phyloP scores from a whole-genome alignment of 2,113 vertebrate genomes.

The Aplodontia rufa region DNA sequence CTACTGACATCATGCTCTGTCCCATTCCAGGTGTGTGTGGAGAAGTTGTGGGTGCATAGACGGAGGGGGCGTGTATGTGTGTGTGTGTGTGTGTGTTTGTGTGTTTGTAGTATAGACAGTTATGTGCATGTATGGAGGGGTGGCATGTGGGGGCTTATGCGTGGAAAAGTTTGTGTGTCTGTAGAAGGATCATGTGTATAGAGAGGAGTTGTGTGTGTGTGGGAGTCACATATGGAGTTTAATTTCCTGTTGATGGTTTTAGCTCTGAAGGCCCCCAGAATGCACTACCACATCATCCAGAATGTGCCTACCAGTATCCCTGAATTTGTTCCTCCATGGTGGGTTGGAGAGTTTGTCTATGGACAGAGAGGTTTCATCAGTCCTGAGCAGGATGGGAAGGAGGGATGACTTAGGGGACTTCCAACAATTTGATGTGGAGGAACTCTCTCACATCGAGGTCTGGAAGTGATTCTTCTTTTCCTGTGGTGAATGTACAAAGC shows the following conservation, averaged over 20 bases:
- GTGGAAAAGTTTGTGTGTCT: not conserved
- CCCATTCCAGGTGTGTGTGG: no score
- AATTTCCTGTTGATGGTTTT: not conserved
- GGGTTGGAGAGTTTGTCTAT: not conserved
- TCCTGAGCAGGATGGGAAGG: not conserved
- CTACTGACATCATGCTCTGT: no score
- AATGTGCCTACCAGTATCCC: accelerated
- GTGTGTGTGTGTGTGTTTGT: no score
- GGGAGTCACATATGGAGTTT: not conserved
- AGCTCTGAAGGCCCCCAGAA: not conserved
- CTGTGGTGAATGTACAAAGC: not conserved
- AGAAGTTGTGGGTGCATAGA: no score
- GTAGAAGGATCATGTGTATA: not conserved
- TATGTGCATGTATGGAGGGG: not conserved
- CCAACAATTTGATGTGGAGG: not conserved
- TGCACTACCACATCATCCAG: no score
- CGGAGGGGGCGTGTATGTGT: not conserved
- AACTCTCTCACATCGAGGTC: not conserved
- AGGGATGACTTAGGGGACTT: not conserved
- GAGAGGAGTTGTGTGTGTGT: not conserved
- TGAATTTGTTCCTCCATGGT: not conserved
- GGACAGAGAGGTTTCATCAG: not conserved
- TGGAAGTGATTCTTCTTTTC: not conserved
- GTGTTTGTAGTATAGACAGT: no score
- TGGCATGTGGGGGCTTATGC: not conserved